A percentile compares a stretch with the other conserved stretches of the same genome.
phyloP scores from a whole-genome alignment of 2,113 vertebrate genomes.

The Fregata magnificens region DNA sequence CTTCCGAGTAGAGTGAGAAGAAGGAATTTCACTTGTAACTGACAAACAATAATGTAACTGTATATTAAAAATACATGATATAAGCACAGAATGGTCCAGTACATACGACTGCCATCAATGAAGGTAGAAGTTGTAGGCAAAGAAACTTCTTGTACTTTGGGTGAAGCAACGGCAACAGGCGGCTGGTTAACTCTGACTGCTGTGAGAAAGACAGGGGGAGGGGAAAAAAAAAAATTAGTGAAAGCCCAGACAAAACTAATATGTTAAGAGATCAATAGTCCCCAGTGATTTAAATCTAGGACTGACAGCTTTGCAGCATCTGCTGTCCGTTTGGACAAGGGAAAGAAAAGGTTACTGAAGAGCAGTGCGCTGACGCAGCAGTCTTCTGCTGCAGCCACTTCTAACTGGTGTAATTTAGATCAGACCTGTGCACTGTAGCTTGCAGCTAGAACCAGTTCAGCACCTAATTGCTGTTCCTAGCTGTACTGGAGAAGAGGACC shows the following conservation, averaged over 20 bases:
- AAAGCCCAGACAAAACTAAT: not conserved
- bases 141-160: slow-evolving; percentile 74
- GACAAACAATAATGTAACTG: not conserved
- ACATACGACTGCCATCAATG: slow-evolving; percentile 83
- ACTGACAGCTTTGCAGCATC: not conserved
- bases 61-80: not conserved
- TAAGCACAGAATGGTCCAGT: not conserved
- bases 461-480: not conserved
- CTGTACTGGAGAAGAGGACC: not conserved
- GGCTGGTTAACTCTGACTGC: slow-evolving; percentile 71
- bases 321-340: not conserved
- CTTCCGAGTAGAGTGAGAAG: not conserved
- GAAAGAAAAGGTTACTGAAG: not conserved
- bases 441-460: accelerated
- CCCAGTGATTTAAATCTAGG: not conserved
- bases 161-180: slow-evolving; percentile 73
- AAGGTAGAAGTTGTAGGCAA: slow-evolving; percentile 65
- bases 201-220: not conserved
- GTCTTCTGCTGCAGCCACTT: not conserved
- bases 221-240: not conserved
- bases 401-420: not conserved
- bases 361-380: not conserved
- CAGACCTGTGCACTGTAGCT: not conserved
- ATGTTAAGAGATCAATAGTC: not conserved
- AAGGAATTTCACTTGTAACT: not conserved